Percentiles rank a stretch among this genome's conserved stretches.
These are phyloP conservation scores for Sebastes paucispinis DNA, from an alignment of 2,797 vertebrate genomes.

Conservation along the genomic window DNA sequence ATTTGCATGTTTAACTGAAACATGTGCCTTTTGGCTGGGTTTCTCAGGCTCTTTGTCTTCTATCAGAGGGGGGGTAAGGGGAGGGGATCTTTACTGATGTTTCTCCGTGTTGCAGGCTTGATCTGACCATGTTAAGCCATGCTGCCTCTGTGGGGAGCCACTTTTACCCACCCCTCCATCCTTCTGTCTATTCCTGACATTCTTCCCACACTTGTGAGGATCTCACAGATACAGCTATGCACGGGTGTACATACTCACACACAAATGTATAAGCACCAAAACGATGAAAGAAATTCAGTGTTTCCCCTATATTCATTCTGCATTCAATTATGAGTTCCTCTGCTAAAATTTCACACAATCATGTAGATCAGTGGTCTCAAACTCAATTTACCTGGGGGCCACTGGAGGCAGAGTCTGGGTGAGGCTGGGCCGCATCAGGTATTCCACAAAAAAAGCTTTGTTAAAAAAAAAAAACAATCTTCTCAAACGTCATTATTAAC, in stretches of 20 bases:
- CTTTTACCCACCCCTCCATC: not conserved
- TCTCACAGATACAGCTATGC: not conserved
- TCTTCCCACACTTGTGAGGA: not conserved
- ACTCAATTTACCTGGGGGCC: too few relatives aligned
- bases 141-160: conserved; percentile 20
- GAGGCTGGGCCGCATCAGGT: too few relatives aligned
- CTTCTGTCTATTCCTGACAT: conserved; percentile 3
- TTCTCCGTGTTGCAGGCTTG: conserved; percentile 17
- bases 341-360: not conserved
- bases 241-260: not conserved
- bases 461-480: too few relatives aligned
- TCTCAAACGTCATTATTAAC: too few relatives aligned
- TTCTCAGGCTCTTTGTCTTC: conserved; percentile 35
- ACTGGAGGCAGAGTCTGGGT: too few relatives aligned
- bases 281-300: not conserved
- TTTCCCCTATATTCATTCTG: not conserved
- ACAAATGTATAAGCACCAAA: not conserved
- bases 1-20: conserved; percentile 65
- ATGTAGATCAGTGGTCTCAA: too few relatives aligned
- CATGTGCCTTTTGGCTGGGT: conserved; percentile 48
- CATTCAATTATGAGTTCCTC: not conserved
- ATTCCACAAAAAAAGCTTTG: too few relatives aligned
- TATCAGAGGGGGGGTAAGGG: not conserved
- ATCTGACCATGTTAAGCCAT: conserved; percentile 26
- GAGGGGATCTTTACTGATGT: conserved; percentile 14